Percentiles rank a stretch among this genome's conserved stretches.
Conservation (phyloP, 2,797 vertebrate genomes). For the Harpagifer antarcticus region DNA sequence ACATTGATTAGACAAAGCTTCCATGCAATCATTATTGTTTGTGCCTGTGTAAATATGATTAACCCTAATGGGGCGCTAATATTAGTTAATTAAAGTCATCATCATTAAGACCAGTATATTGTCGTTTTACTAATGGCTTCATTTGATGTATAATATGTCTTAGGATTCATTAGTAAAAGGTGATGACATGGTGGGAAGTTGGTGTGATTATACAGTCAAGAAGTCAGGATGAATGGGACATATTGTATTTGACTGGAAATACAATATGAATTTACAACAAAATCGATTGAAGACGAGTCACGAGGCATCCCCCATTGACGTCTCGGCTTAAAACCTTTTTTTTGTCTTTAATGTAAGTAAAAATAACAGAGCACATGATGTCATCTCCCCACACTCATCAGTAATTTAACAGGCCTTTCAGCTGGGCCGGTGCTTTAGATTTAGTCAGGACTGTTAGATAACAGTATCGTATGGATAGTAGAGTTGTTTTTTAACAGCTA, state of each 20-base stretch:
- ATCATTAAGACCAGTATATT: background rate
- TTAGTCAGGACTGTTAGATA: constrained; percentile 22
- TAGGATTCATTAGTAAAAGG: background rate
- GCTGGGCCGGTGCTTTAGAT: constrained; percentile 28
- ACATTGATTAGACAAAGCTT: background rate
- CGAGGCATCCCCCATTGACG: background rate
- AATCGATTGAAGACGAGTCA: background rate
- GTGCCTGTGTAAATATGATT: constrained; percentile 1
- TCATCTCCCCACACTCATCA: constrained; percentile 38
- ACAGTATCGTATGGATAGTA: background rate
- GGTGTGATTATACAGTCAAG: background rate
- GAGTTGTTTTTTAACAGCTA: background rate
- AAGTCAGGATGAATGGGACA: background rate
- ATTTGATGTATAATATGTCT: background rate
- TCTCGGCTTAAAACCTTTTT: constrained; percentile 2
- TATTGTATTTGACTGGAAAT: too few species aligned
- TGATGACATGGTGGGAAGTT: background rate
- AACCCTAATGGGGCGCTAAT: background rate
- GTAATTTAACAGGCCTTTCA: constrained; percentile 44
- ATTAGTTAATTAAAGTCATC: constrained; percentile 8
- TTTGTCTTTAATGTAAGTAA: background rate
- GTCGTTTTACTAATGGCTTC: background rate
- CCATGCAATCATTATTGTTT: background rate
- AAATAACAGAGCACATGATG: constrained; percentile 12
- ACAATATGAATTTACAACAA: background rate